Evolutionary conservation across 2,888 invertebrate genomes (phyloP), one percentile per base, ranked within the genome.

Genomic region (Ferrisia virgata): DNA sequence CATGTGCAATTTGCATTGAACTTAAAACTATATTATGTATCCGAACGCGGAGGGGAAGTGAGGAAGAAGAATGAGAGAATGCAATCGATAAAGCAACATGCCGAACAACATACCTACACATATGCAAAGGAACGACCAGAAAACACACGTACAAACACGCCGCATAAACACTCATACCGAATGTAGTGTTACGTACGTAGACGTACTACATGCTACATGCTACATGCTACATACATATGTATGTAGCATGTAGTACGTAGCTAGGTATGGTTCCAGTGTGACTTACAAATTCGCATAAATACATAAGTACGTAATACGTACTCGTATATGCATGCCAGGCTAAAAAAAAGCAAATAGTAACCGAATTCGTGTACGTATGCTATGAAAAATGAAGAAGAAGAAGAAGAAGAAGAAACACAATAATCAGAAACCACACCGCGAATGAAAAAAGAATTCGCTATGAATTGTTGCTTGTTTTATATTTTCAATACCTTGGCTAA

Each of bases 11-110:
- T 76, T 76, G 36, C 72, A 76, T 36, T 76, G n/a, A 76, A 76
- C n/a, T 76, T 15, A 72, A 33, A 72, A 47, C 47, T 53, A 47
- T 33, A 76, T 36, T 76, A 76, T 11, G 36, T n/a, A 76, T 76
- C 18, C 36, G 72, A 53, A 53, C 15, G 53, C 39, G 39, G 11
- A n/a, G n/a, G n/a, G n/a, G n/a, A n/a, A n/a, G n/a, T n/a, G 22
- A 53, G 53, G 53, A 18, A 11, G 8, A 53, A 22, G 5, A 5
- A 53, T 18, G 80, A 80, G 31, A 11, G 36, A 81, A 36, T 81
- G 81, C 81, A 81, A 81, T 81, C 81, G 81, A 81, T 81, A 81
- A 81, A 81, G 81, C 81, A 81, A 81, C 81, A 81, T 18, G 47
- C 81, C 58, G 72, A 76, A 76, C n/a, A 76, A 76, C 33, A 76